Evolutionary conservation across 2,113 vertebrate genomes (phyloP), one percentile per base, ranked within the genome.

Genomic region (Mus musculus): DNA sequence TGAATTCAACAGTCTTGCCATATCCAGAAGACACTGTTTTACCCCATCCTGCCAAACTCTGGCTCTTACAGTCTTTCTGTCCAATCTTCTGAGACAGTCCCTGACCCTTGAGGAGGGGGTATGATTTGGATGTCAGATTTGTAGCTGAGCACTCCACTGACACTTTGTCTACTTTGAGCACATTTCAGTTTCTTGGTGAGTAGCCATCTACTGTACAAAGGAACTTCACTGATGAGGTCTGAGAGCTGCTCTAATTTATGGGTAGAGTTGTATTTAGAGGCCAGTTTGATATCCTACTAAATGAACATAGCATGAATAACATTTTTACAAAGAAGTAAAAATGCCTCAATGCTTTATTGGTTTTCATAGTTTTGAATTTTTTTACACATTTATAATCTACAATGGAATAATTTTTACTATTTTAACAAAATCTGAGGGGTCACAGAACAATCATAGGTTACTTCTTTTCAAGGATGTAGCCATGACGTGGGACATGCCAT

Each of bases 301-400:
- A 61, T 42, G 22, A 22, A 82, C 7, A 61, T 61, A 61, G 36
- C 56, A 61, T 5, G 3, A 85, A 85, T 65, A 7, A 14, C 56
- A 81, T 72, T 36, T 87, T 77, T 77, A 30, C 24, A 59, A n/a
- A 94, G 19, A 56, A 92, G 71, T 86, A 75, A 80, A 92, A 72
- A 20, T 10, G 36, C 4, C 77, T 61, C 33, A 73, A n/a, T 84
- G 28, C 19, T 91, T 36, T 49, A 87, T 33, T 71, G 46, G 5
- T 54, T 88, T 54, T 95, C 5, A n/a, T 75, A 22, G 90, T 80
- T 71, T 63, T 13, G 61, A 30, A 81, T 42, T 80, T 71, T 22
- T 8, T 36, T 91, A 5, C 42, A 67, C 19, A 46, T 67, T 88
- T 89, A 56, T 71, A 90, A 90, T 52, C 30, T 89, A 80, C 1